These are phyloP conservation scores for Rhinichthys klamathensis DNA, from an alignment of 2,113 vertebrate genomes.

Conservation along the genomic window DNA sequence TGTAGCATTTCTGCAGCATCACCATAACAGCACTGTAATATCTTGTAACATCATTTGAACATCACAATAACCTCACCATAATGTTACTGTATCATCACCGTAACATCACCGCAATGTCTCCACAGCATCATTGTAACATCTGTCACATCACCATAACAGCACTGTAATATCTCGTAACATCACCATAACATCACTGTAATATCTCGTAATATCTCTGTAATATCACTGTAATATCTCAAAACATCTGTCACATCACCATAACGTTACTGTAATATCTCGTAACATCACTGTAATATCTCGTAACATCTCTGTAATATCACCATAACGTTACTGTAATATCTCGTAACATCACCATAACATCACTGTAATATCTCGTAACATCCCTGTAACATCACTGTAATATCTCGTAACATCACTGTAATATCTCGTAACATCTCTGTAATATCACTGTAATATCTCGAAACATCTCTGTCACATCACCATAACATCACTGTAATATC, in stretches of 20 bases:
- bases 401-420: background rate
- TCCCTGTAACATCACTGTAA: background rate
- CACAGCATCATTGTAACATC: too few relatives aligned
- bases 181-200: accelerated
- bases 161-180: background rate
- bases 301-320: background rate
- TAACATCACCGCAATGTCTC: background rate
- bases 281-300: background rate
- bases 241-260: background rate
- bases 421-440: background rate
- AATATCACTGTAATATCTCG: background rate
- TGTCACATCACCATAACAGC: background rate
- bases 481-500: too few relatives aligned
- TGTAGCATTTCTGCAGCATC: background rate
- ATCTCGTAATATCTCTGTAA: too few relatives aligned
- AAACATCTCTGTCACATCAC: background rate
- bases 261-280: background rate
- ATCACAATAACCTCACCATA: too few relatives aligned
- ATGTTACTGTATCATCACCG: background rate
- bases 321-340: background rate
- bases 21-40: too few relatives aligned
- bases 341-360: background rate
- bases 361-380: too few relatives aligned
- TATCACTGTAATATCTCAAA: background rate
- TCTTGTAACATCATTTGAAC: too few relatives aligned